Evolutionary conservation across 2,113 vertebrate species (phyloP), one percentile per base, ranked within the genome.

Genomic region (Chaetorhynchus papuensis): DNA sequence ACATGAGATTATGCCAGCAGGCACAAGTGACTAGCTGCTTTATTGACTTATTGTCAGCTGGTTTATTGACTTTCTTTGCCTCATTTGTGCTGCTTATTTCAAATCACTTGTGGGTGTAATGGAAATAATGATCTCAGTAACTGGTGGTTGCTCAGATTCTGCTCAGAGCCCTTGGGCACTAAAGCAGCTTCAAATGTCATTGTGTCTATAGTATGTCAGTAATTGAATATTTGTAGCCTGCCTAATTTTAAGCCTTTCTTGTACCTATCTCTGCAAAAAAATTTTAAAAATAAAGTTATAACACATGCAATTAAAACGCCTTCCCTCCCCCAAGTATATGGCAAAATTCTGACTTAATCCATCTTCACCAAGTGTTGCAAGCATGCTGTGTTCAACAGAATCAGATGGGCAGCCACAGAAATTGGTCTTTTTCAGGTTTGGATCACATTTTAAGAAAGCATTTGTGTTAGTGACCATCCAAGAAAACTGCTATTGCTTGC

Each of bases 381-480:
- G 24, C 10, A 39, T 4, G 1, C 7, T 47, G 5, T 52, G 4
- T 35, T 83, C 37, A 72, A 59, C 17, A 64, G 19, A 90, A 60
- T 22, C 53, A 80, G 11, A 10, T 5, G 7, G 28, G 5, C 24
- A 84, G 5, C 9, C 24, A 61, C 5, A 77, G n/a, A 61, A 89
- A 54, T 1, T 42, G 13, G 7, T 59, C 9, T 33, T 87, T 69
- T 74, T 59, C 19, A 14, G 7, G 13, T 61, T 30, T 79, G 24
- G 52, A n/a, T 63, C 6, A 8, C 2, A 2, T 69, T 87, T 63
- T 23, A 54, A 26, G 39, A 45, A 10, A 42, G 7, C 4, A 28
- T 13, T 27, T 59, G 3, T 22, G 15, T 22, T 41, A 31, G 20
- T 4, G 23, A 33, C 15, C 1, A 0, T 10, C 27, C 27, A 20